Conservation (phyloP, 2,888 invertebrate genomes). For the Opisthograptis luteolata region DNA sequence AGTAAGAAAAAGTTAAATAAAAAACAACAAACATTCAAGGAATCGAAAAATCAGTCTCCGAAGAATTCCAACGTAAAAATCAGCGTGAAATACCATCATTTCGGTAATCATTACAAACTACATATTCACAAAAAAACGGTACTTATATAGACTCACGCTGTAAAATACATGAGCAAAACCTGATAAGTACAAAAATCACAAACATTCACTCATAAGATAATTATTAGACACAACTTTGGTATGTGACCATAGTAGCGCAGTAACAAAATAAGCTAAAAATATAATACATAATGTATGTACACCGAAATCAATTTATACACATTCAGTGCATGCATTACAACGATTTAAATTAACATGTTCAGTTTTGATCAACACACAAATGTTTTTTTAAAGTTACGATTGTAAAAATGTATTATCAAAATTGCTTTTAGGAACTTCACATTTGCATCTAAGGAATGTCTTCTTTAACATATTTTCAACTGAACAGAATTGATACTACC, state of each 20-base stretch:
- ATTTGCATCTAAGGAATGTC: too few relatives aligned
- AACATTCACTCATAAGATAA: slow-evolving; percentile 51
- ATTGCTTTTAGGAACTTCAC: too few relatives aligned
- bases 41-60: slow-evolving; percentile 23
- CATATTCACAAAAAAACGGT: slow-evolving; percentile 25
- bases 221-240: slow-evolving; percentile 44
- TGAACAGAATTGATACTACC: too few relatives aligned
- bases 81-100: slow-evolving; percentile 1
- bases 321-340: neutral
- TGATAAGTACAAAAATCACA: slow-evolving; percentile 77
- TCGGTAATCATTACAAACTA: slow-evolving; percentile 19
- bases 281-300: slow-evolving; percentile 18
- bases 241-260: slow-evolving; percentile 35
- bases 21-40: neutral
- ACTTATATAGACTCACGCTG: slow-evolving; percentile 27
- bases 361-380: neutral
- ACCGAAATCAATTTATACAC: neutral
- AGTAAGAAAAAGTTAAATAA: neutral
- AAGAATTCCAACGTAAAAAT: neutral
- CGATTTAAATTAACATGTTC: neutral
- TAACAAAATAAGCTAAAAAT: slow-evolving; percentile 25
- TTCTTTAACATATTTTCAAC: too few relatives aligned
- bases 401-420: neutral
- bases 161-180: slow-evolving; percentile 33
- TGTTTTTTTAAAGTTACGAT: neutral